phyloP scores from a whole-genome alignment of 2,113 vertebrate genomes.

The Phalacrocorax brasilianus region DNA sequence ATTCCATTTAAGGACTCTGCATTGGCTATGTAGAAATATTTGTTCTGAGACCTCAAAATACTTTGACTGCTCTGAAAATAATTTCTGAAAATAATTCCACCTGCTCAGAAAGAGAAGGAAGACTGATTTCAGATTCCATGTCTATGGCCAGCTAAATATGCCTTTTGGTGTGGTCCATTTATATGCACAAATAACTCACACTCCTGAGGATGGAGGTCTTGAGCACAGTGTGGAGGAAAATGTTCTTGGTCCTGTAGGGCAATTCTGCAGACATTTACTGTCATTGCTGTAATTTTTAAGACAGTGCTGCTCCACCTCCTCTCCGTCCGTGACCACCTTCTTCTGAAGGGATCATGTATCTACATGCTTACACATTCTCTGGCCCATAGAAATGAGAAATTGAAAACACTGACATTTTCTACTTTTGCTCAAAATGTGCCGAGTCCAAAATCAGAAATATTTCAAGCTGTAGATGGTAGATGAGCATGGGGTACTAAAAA shows the following conservation, averaged over 20 bases:
- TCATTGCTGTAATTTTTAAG: neutral
- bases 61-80: constrained; percentile 23
- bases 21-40: neutral
- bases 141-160: neutral
- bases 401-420: neutral
- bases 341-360: neutral
- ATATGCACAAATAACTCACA: neutral
- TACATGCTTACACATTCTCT: neutral
- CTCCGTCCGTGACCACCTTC: neutral
- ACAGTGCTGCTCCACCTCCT: neutral
- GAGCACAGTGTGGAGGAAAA: neutral
- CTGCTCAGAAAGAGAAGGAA: neutral
- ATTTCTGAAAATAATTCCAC: constrained; percentile 33
- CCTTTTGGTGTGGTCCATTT: neutral
- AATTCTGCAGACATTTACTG: neutral
- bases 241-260: neutral
- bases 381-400: neutral
- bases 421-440: neutral
- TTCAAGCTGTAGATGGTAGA: neutral
- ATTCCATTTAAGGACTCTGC: neutral
- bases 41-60: constrained; percentile 21
- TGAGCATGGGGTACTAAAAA: neutral
- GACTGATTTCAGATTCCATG: neutral
- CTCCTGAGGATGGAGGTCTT: neutral
- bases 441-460: neutral